A percentile compares a stretch with the other conserved stretches of the same genome.
Conservation (phyloP, 2,113 vertebrate species). For the Chamaetylas fuelleborni region DNA sequence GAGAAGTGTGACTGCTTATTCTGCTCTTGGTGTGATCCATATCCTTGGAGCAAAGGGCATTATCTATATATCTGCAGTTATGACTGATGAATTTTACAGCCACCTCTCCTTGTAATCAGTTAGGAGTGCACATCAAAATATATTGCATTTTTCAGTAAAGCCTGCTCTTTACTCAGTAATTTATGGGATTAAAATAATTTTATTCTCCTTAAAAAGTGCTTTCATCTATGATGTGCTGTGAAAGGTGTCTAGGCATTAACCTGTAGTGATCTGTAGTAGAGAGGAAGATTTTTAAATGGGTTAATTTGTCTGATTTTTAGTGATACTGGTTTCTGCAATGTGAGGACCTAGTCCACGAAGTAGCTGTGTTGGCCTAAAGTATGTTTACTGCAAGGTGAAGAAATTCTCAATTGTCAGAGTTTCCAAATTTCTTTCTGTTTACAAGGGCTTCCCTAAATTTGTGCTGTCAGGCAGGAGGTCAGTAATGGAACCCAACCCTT, state of each 20-base stretch:
- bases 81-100: constrained; percentile 33
- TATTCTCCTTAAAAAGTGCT: constrained; percentile 54
- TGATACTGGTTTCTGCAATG: not conserved
- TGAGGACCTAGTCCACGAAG: not conserved
- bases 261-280: not conserved
- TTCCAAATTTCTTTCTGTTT: not conserved
- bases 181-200: constrained; percentile 16
- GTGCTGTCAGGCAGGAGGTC: not conserved
- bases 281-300: not conserved
- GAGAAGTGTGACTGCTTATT: not conserved
- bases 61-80: constrained; percentile 19
- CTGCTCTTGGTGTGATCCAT: constrained; percentile 24
- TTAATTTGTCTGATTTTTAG: not conserved
- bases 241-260: not conserved
- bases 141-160: constrained; percentile 50
- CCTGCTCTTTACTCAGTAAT: not conserved
- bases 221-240: not conserved
- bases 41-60: constrained; percentile 31
- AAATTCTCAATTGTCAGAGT: not conserved
- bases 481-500: not conserved
- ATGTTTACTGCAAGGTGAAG: not conserved
- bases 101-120: not conserved
- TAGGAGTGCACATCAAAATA: constrained; percentile 13
- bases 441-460: not conserved
- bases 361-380: not conserved